Evolutionary conservation across 64 coral and sea anemone species (phyloP), one percentile per base, ranked within the genome.

Genomic region (Montipora cactus): DNA sequence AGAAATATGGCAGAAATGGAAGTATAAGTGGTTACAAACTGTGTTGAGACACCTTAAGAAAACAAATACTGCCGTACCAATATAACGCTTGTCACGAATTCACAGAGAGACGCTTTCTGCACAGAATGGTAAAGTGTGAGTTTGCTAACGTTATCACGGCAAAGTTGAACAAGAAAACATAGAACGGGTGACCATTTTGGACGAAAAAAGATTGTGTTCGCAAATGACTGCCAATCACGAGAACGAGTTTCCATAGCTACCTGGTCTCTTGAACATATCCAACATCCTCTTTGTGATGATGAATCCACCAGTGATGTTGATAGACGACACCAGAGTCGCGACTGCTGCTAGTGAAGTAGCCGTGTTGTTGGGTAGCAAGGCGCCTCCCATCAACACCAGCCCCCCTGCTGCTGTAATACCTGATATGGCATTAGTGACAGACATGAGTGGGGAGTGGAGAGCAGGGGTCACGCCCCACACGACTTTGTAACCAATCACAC

Each of bases 231-330:
- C 37, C 37, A 37, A 37, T 37, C 1, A 37, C 37, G 37, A 37
- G 37, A 37, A 37, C 37, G 37, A 37, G 37, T 37, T 37, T 37
- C 37, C 37, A 10, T 61, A 71, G 75, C 4, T 81, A 99, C 98
- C 98, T 81, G 98, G 98, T 21, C 98, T 88, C 69, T 92, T 95
- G 74, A 99, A 99, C 98, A 99, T 99, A 90, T 99, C 98, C 80
- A 99, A 95, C 98, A 99, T 99, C 62, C 98, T 94, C 86, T 99
- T 99, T 8, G 98, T 99, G 47, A 99, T 99, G 77, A 99, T 99
- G 87, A 99, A 99, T 84, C 98, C 98, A 69, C 98, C 98, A 64
- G 98, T 96, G n/a, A 99, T 99, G 68, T 99, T 99, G 11, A 99
- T 99, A 59, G 92, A 96, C 15, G 98, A 99, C 37, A 99, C 96